Base-by-base conservation (phyloP, 37 sponge, comb jelly and placozoan species). In the Chondrosia reniformis region DNA sequence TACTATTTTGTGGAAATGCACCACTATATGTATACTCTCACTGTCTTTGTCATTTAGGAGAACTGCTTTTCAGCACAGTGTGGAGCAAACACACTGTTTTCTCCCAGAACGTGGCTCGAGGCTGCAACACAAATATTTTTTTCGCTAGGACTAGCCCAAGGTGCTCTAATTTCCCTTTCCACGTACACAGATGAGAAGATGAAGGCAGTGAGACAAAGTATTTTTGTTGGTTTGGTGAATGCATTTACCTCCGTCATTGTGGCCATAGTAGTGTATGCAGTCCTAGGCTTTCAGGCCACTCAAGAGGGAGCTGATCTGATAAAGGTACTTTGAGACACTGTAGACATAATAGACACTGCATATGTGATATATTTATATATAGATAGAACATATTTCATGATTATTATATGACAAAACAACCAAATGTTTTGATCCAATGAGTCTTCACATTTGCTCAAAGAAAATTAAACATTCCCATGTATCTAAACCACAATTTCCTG, bases 121-220 rank as follows among this genome's bases (percentile, higher is more conserved):
- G 99, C 99, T 15, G 87, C 94, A 33, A 92, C 99, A 33, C 99
- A 98, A 77, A 96, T 98, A 36, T 98, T 95, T 80, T 98, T 91
- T 82, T 93, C 96, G 0, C 89, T 95, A 24, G 91, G 99, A 27
- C 73, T 95, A 13, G 90, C 91, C 8, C 69, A 83, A 49, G 99
- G 99, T 13, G 89, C 89, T 8, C 84, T 95, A 0, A 86, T 98
- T 22, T 89, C 92, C 21, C 88, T 93, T n/a, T 79, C 96, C 42
- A 95, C 94, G 75, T 91, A 98, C 81, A 87, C 78, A 43, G 83
- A 85, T 34, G 91, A 82, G 37, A 81, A 72, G 56, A 83, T 81
- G 73, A 88, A 87, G 32, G 75, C 83, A 0, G 81, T 94, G 40
- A 43, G 63, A 27, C 91, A 95, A 72, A 76, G 94, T 21, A 46